These are phyloP conservation scores for Heliconius sara DNA, from an alignment of 2,888 invertebrate genomes.

Conservation along the genomic window DNA sequence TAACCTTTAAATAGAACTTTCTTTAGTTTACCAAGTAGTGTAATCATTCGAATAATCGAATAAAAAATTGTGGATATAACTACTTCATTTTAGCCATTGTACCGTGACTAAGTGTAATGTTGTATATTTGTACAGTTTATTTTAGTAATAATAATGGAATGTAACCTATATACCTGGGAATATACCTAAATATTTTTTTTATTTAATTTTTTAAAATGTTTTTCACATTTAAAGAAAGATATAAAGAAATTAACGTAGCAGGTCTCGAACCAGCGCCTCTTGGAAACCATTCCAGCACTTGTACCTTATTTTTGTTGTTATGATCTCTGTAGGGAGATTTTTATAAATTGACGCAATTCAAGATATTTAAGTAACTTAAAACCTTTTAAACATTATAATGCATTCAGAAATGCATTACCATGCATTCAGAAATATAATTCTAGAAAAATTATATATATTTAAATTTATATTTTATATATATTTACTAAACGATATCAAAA, in stretches of 20 bases:
- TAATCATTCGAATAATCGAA: not conserved
- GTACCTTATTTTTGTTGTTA: not conserved
- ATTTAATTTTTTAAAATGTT: not conserved
- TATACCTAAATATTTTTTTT: not conserved
- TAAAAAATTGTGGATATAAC: not conserved
- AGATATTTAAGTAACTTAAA: no score
- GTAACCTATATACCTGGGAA: no score
- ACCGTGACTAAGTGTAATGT: constrained; percentile 6
- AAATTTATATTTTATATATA: no score
- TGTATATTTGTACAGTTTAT: not conserved
- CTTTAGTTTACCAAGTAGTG: not conserved
- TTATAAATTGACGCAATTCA: no score
- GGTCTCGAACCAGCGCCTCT: not conserved
- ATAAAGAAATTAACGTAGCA: not conserved
- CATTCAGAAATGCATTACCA: no score
- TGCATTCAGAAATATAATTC: no score
- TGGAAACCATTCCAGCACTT: not conserved
- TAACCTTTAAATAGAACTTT: constrained; percentile 1
- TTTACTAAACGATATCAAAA: no score
- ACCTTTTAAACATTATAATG: no score
- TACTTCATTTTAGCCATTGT: not conserved
- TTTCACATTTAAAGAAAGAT: not conserved
- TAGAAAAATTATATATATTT: no score
- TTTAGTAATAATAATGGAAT: not conserved
- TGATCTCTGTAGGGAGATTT: not conserved